Evolutionary conservation across 2,113 vertebrate genomes (phyloP), one percentile per base, ranked within the genome.

Genomic region (Blennius ocellaris): DNA sequence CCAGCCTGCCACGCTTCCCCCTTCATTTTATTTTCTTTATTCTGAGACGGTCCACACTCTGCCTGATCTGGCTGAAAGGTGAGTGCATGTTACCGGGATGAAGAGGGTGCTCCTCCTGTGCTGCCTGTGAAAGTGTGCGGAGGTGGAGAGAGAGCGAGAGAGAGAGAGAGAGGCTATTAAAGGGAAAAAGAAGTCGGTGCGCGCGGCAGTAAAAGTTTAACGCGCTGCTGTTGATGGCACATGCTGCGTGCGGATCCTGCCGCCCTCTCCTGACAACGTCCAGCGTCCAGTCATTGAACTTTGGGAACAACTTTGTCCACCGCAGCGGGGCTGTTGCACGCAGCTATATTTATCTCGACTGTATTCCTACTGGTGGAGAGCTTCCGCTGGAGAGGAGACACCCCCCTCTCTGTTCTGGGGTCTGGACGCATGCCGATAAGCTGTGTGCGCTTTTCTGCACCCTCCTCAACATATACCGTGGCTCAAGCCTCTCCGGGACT

Each of bases 61-160:
- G 44, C 58, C 74, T 68, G 51, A 12, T 52, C 73, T 36, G 69
- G 37, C 73, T 69, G 38, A 11, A 50, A 88, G 90, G 91, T 92
- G 83, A 87, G 87, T 86, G 57, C 71, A 61, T n/a, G 77, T 41
- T 70, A n/a, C 50, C 39, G 47, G 47, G 47, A 21, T 11, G 56
- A 45, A 60, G 60, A 45, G 21, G 21, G 21, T 49, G 38, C 56
- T 12, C 61, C 10, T 51, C 41, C 36, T 39, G 4, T 53, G 56
- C 62, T 45, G 10, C 38, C 36, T n/a, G 30, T 43, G 1, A 16
- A n/a, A 40, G 38, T 30, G 14, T 38, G 30, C 4, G 21, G 21
- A 30, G 21, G 21, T 30, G 21, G 21, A 30, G 21, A 30, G 21
- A 30, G 21, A 30, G 21, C 2, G 21, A 30, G 21, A 2, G 21